phyloP scores from a whole-genome alignment of 1,140 invertebrate genomes.

The Copidosoma floridanum region DNA sequence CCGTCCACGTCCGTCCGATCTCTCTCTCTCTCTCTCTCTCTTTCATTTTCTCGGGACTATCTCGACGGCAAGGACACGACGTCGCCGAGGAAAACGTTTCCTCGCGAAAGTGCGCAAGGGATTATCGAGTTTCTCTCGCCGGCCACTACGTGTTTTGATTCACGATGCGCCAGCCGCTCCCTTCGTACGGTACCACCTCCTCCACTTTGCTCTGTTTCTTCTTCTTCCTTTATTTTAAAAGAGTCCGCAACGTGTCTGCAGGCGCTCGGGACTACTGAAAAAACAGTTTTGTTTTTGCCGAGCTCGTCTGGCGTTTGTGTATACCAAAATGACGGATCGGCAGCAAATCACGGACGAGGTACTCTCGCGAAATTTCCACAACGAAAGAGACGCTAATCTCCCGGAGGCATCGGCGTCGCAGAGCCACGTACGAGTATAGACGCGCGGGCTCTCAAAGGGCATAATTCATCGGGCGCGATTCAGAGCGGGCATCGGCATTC shows the following conservation, averaged over 20 bases:
- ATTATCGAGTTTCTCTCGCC: conserved; percentile 26
- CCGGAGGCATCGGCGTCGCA: no score
- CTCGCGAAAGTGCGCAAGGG: conserved; percentile 14
- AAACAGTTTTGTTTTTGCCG: no score
- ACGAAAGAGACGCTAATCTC: no score
- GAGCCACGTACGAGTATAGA: no score
- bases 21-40: conserved; percentile 30
- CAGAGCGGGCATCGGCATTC: conserved; percentile 13
- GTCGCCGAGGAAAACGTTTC: conserved; percentile 14
- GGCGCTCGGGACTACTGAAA: no score
- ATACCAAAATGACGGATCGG: no score
- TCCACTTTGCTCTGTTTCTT: not conserved
- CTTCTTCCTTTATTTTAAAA: not conserved
- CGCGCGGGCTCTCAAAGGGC: not conserved
- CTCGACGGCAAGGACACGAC: no score
- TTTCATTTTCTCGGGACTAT: conserved; percentile 8
- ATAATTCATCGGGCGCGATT: conserved; percentile 21
- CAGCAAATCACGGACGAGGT: no score
- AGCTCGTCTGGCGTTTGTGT: no score
- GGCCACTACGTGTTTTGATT: conserved; percentile 26
- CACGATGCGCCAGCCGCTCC: conserved; percentile 5
- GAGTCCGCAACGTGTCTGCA: not conserved
- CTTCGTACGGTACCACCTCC: no score
- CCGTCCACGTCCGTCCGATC: no score
- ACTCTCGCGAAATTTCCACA: no score